Base-by-base conservation (phyloP, 2,797 vertebrate genomes). In the Gymnodraco acuticeps region DNA sequence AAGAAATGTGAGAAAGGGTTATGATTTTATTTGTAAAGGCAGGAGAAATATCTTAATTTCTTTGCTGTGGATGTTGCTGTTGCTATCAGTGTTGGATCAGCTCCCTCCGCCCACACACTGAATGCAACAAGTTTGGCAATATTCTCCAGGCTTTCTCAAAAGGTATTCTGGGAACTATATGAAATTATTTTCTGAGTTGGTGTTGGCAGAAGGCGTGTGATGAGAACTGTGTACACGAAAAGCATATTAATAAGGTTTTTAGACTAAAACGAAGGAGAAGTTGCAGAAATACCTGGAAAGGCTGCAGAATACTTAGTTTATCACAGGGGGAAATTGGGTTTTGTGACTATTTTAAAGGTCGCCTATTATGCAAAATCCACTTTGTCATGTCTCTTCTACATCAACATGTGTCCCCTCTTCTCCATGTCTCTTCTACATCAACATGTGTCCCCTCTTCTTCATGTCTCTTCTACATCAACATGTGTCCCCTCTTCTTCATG, bases 131-230 rank as follows among this genome's bases (percentile, higher is more conserved):
- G 70, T 81, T 85, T 79, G 33, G 68, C 31, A 31, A 10, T 72
- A 78, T 81, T 89, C 77, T 84, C 78, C 8, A n/a, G 56, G 62
- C 78, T 73, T 79, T 54, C 41, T 77, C 58, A 56, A 70, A 75
- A 70, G 42, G 61, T 88, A 82, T 88, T 88, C 63, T 83, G 64
- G 79, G 74, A 84, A 85, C 79, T 71, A 75, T 75, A 65, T 64
- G 10, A 75, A 73, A 64, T 74, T 64, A 78, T 75, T 82, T 82
- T 85, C 65, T 75, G 69, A 80, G 59, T 59, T 60, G 59, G 61
- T 74, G 77, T 75, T 67, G 78, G 81, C 73, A 65, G 33, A 38
- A 64, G 10, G 27, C 13, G n/a, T 65, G 10, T 45, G 63, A 68
- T 47, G 56, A 55, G 77, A 73, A 67, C 38, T 64, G 15, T 53